Evolutionary conservation across 1,140 invertebrate species (phyloP).

Genomic region (Drosophila mojavensis): DNA sequence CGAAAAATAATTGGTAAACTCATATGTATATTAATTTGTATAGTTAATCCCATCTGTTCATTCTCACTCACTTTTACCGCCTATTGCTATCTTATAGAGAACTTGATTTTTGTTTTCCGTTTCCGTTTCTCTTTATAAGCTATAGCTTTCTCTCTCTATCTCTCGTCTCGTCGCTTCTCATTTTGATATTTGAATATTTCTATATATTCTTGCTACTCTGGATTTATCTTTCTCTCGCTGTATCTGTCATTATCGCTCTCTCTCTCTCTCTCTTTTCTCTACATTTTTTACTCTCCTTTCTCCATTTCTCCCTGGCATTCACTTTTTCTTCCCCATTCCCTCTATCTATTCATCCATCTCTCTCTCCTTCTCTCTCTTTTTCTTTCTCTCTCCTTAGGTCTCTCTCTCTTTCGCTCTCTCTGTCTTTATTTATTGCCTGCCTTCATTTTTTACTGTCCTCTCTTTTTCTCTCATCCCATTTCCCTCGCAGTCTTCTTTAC

Average conservation of each 20-base stretch:
- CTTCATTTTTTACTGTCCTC: neutral
- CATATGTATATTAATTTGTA: no score
- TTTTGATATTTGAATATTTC: no score
- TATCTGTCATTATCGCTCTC: neutral
- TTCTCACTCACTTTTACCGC: no score
- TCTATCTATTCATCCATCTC: no score
- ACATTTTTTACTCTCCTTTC: neutral
- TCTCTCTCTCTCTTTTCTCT: neutral
- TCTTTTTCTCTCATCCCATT: neutral
- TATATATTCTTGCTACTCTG: no score
- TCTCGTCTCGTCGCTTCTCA: no score
- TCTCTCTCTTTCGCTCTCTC: neutral
- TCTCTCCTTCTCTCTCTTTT: neutral
- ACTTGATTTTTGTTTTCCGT: no score
- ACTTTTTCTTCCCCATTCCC: neutral
- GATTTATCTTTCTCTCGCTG: neutral
- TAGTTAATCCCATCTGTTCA: no score
- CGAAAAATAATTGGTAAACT: no score
- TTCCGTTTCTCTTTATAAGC: no score
- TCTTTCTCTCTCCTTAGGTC: neutral
- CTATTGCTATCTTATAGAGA: no score
- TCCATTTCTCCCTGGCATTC: neutral
- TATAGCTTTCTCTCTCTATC: no score
- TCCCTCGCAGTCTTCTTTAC: neutral
- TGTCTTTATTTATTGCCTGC: neutral